phyloP scores from a whole-genome alignment of 2,113 vertebrate genomes.

The Eptatretus burgeri region DNA sequence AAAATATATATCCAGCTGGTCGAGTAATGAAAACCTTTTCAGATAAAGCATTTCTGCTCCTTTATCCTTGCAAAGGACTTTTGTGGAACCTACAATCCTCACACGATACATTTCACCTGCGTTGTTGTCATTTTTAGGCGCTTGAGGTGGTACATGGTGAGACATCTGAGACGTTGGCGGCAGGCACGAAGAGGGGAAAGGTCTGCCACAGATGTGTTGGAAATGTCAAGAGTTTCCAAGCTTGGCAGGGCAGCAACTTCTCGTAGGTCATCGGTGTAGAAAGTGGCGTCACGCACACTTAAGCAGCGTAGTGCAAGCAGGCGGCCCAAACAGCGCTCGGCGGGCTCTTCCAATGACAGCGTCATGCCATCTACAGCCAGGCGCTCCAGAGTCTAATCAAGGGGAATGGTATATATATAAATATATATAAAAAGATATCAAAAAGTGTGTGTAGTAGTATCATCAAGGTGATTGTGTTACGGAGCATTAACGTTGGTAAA shows the following conservation, averaged over 20 bases:
- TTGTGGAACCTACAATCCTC: too few species aligned
- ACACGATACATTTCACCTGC: conserved; percentile 17
- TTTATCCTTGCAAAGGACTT: too few species aligned
- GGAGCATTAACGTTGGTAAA: too few species aligned
- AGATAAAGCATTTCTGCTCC: too few species aligned
- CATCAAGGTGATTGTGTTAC: too few species aligned
- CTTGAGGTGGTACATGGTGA: conserved; percentile 90
- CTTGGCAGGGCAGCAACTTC: conserved; percentile 62
- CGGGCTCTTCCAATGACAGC: conserved; percentile 66
- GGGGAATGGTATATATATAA: conserved; percentile 17
- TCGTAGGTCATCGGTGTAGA: conserved; percentile 66
- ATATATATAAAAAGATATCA: conserved; percentile 21
- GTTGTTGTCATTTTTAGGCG: conserved; percentile 90
- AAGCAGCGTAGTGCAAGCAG: conserved; percentile 49
- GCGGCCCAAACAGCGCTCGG: conserved; percentile 41
- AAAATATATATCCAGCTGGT: too few species aligned
- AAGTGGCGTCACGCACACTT: conserved; percentile 72
- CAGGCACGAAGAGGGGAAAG: conserved; percentile 55
- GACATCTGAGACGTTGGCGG: conserved; percentile 50
- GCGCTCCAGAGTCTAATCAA: conserved; percentile 46
- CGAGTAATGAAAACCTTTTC: too few species aligned
- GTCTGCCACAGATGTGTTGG: conserved; percentile 84
- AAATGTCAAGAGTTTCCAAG: conserved; percentile 79
- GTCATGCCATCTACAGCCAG: conserved; percentile 69
- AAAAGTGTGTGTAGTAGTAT: conserved; percentile 13